Evolutionary conservation across 2,113 vertebrate species (phyloP), one percentile per base, ranked within the genome.

Genomic region (Sprattus sprattus): DNA sequence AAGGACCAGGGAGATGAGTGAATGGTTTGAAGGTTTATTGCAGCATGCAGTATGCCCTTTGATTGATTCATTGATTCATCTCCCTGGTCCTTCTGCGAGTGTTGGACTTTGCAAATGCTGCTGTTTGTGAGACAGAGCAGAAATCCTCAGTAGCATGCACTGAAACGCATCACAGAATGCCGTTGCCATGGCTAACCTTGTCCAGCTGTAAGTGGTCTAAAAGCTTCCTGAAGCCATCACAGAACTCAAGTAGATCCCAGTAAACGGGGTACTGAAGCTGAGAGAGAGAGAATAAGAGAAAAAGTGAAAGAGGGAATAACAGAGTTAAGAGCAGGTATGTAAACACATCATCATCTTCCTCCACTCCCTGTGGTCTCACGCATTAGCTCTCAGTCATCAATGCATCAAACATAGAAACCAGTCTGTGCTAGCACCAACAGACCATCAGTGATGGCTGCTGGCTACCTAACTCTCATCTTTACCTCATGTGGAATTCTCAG

Each of bases 191-290:
- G 93, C 94, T 94, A 89, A 99, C 98, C 96, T 99, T 99, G 93
- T 99, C 98, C 88, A 99, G 88, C 64, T 99, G 98, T 85, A 99
- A 94, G 89, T 99, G 97, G 89, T 99, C 98, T 50, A 99, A 93
- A 83, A 99, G 96, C 92, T 99, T 99, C 90, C 97, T 94, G 93
- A 99, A 99, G 89, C 98, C 98, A 82, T 99, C 98, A 89, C 97
- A 99, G 94, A 99, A 99, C 93, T 99, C 98, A 49, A 97, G 93
- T 54, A 98, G 96, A 90, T 99, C 97, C 98, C 98, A 99, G 91
- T 99, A 99, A 81, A 99, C 96, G 0, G 98, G 98, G 93, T 99
- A 99, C 92, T 99, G 98, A 88, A 99, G 93, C 98, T 90, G 87
- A 22, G 88, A 11, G 64, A 32, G 50, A 44, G n/a, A 52, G 71